Evolutionary conservation across 2,888 invertebrate genomes (phyloP), one percentile per base, ranked within the genome.

Genomic region (Phengaris alcon): DNA sequence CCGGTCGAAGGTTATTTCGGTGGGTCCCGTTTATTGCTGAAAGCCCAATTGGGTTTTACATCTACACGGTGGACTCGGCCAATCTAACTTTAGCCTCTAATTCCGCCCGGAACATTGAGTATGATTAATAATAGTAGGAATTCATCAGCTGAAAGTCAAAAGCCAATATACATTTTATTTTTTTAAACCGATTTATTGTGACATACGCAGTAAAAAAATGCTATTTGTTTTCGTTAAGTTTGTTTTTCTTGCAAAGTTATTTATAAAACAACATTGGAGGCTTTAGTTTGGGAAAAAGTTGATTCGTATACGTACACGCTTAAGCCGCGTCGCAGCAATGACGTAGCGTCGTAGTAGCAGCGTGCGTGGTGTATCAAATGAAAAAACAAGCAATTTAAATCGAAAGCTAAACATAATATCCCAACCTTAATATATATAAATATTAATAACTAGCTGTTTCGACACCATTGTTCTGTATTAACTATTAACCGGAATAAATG

Each of bases 41-140:
- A 88, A 90, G 89, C 87, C 86, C 88, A 89, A 90, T 90, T 89
- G 87, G 87, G 88, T 89, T 90, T 90, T 88, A 90, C 90, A 90
- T 89, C 85, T 87, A 88, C 87, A 85, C 83, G 82, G 84, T 82
- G 84, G 85, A 81, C 82, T 84, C 86, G 87, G 87, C 86, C 90
- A 89, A 90, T 90, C 88, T 88, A 89, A 89, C 88, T 89, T 85
- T 84, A 86, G 83, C 84, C 84, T 84, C 85, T 86, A 84, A 85
- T 83, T 84, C 79, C 80, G 82, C 80, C 80, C 81, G 82, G 79
- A 81, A 81, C 82, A 83, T 83, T 80, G 79, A 82, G 80, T 80
- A 76, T 77, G 77, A 76, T 79, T 80, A 79, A 74, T 70, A 77
- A 80, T 78, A 79, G 77, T 79, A 77, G 69, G 75, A 78, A 79